Base-by-base conservation (phyloP, 2,797 vertebrate species). In the Phalloptychus januarius region DNA sequence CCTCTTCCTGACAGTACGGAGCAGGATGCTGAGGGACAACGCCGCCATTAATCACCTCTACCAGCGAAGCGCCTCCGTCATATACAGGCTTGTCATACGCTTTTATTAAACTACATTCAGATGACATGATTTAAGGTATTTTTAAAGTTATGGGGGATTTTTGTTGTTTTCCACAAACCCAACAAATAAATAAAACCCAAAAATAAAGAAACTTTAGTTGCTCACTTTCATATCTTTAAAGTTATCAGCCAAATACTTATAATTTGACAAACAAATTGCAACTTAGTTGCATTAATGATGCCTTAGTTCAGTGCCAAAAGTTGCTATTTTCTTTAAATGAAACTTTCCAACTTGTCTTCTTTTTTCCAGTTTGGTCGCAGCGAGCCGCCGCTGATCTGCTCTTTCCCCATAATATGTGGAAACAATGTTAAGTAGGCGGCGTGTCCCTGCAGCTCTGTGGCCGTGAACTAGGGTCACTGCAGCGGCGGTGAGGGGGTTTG, bases 1-100 rank as follows among this genome's bases (percentile, higher is more conserved):
- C 94, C 91, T 88, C 83, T 92, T 91, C 91, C 91, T 92, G 92
- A 84, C 56, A 65, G n/a, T 42, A 28, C 54, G 15, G 61, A 86
- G 80, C 91, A 94, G 91, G 91, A 94, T 87, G 85, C 90, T 73
- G 80, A 73, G 61, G 38, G 46, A 48, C 40, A 42, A 72, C 79
- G 71, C 20, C 5, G 50, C 36, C 79, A 79, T 85, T 85, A 73
- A 36, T 87, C 76, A 75, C 25, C 40, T 79, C 48, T 70, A 76
- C 20, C 61, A 38, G 77, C 46, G 33, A 65, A 79, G 61, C 0
- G 72, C 67, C 83, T 86, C 80, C 84, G 80, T 85, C 79, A 83
- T 65, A n/a, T 15, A 18, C 45, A 67, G 45, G 31, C 46, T 78
- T 20, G 72, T 50, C 44, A 42, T 42, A 46, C 42, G n/a, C 4